Evolutionary conservation across 2,113 vertebrate species (phyloP), one percentile per base, ranked within the genome.

Genomic region (Loxodonta africana): DNA sequence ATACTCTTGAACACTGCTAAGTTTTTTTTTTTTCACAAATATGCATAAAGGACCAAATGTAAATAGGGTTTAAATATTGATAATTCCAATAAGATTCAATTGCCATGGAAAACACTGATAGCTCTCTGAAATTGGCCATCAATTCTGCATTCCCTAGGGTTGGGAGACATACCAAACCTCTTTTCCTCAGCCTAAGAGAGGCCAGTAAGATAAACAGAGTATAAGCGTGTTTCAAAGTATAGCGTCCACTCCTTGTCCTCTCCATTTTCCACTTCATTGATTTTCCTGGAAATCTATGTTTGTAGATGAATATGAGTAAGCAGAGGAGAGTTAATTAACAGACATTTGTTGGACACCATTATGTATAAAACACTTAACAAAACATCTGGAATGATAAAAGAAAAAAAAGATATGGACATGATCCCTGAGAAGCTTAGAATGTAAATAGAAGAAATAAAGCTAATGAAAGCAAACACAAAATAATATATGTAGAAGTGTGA

Each of bases 201-300:
- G 44, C 23, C 15, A 41, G 44, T 65, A 81, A 90, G 48, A 33
- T 30, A 63, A 53, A 91, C 33, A 46, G 80, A 53, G 51, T 25
- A 67, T 14, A 85, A 2, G 8, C 4, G 85, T 65, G 46, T n/a
- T 67, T 95, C 9, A 76, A 71, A 69, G 51, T 28, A 2, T 80
- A 28, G 2, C 63, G 8, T 93, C n/a, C 10, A 44, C 5, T 46
- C 12, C 20, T 37, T 62, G 25, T 86, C 6, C 81, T 67, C 51
- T 37, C 76, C 20, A 86, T 90, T 62, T 91, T 92, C 12, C 37
- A 46, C 71, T 88, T 63, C 46, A 6, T 21, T 80, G 46, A 67
- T 90, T 96, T 95, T 94, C 37, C 57, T 89, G 48, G 57, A n/a
- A 83, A 85, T 86, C 37, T 91, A 30, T 88, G 41, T 92, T 94